phyloP scores from a whole-genome alignment of 2,797 vertebrate species.

The Eulemur coronatus region DNA sequence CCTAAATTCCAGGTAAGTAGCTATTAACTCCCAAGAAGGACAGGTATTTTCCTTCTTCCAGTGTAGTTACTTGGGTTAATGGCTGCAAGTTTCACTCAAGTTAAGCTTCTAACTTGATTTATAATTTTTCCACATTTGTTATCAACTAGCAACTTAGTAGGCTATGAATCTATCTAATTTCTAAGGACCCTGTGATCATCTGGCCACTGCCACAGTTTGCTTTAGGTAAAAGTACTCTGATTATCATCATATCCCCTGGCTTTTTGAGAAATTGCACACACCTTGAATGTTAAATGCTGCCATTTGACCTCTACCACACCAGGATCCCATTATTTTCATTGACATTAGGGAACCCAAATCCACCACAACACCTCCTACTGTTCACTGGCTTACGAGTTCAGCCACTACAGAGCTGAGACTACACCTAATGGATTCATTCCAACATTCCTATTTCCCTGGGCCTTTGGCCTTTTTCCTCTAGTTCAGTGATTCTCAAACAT shows the following conservation, averaged over 20 bases:
- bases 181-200: background rate
- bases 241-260: background rate
- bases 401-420: background rate
- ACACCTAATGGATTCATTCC: background rate
- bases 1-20: background rate
- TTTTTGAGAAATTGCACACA: background rate
- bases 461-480: background rate
- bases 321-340: background rate
- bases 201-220: background rate
- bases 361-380: background rate
- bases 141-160: background rate
- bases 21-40: background rate
- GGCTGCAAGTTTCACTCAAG: background rate
- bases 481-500: background rate
- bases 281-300: background rate
- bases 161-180: background rate
- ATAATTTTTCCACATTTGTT: background rate
- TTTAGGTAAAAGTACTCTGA: background rate
- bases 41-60: background rate
- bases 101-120: background rate
- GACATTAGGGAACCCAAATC: background rate
- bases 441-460: background rate
- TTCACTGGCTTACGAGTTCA: background rate
- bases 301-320: background rate
- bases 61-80: background rate